Percentiles rank a stretch among this genome's conserved stretches.
phyloP scores from a whole-genome alignment of 2,888 invertebrate genomes.

The Acanthosoma haemorrhoidale region DNA sequence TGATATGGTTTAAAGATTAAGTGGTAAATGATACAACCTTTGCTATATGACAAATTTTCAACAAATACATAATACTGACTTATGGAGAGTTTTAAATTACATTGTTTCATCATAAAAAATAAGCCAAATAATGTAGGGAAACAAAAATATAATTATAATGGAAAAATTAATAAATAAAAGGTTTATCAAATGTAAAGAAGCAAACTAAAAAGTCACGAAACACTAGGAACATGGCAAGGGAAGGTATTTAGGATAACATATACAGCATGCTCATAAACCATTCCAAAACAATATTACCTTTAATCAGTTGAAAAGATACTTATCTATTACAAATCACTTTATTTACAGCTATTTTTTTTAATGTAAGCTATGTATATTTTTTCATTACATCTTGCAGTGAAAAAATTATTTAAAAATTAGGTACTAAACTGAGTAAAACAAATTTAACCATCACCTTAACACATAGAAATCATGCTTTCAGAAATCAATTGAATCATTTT shows the following conservation, averaged over 20 bases:
- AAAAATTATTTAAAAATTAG: background rate
- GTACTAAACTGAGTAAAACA: conserved; percentile 3
- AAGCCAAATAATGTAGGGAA: background rate
- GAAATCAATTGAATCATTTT: conserved; percentile 25
- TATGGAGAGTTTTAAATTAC: background rate
- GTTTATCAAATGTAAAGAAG: conserved; percentile 35
- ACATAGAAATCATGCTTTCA: conserved; percentile 20
- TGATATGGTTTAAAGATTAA: background rate
- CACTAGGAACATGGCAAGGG: conserved; percentile 42
- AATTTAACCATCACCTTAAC: conserved; percentile 22
- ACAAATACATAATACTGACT: background rate
- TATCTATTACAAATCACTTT: background rate
- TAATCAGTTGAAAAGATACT: background rate
- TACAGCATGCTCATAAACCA: conserved; percentile 29
- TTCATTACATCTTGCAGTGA: conserved; percentile 2
- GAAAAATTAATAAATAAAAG: background rate
- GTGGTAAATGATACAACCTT: background rate
- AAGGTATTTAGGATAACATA: conserved; percentile 28
- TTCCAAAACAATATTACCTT: background rate
- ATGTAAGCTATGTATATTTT: background rate
- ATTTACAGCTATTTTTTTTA: background rate
- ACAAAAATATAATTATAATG: background rate
- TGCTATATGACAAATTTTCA: background rate
- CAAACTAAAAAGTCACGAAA: conserved; percentile 41
- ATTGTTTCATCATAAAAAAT: background rate